A percentile compares a stretch with the other conserved stretches of the same genome.
These are phyloP conservation scores for Sarcophaga bullata DNA, from an alignment of 1,140 invertebrate genomes.

Conservation along the genomic window DNA sequence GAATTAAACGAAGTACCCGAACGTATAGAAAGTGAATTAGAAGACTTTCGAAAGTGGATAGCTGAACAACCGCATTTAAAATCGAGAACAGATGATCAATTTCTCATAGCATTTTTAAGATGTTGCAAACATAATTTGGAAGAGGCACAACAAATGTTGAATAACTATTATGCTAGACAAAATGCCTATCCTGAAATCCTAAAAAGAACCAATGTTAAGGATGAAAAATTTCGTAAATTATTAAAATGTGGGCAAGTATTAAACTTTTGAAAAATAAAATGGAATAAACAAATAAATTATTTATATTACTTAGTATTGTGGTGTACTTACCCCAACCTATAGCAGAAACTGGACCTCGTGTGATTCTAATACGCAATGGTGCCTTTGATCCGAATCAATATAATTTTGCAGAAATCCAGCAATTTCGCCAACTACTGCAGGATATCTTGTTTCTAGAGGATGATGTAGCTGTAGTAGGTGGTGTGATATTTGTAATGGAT, in stretches of 20 bases:
- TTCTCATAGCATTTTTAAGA: conserved; percentile 71
- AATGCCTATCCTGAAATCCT: conserved; percentile 68
- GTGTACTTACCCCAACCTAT: conserved; percentile 57
- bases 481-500: conserved; percentile 66
- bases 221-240: conserved; percentile 65
- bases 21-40: conserved; percentile 68
- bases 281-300: background rate
- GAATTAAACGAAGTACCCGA: conserved; percentile 71
- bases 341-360: conserved; percentile 57
- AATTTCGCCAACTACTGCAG: conserved; percentile 46
- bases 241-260: conserved; percentile 66
- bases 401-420: conserved; percentile 50
- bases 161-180: conserved; percentile 72
- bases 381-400: conserved; percentile 49
- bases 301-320: conserved; percentile 41
- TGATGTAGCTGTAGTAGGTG: conserved; percentile 65
- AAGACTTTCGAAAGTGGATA: conserved; percentile 72
- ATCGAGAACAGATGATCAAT: conserved; percentile 69
- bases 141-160: conserved; percentile 72
- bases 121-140: conserved; percentile 77
- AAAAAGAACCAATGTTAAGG: conserved; percentile 60
- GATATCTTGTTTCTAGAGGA: conserved; percentile 65
- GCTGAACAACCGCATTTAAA: conserved; percentile 72
- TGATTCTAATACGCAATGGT: conserved; percentile 49
- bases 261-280: background rate